Percentiles rank a stretch among this genome's conserved stretches.
Conservation (phyloP, 2,113 vertebrate species). For the Bucco capensis region DNA sequence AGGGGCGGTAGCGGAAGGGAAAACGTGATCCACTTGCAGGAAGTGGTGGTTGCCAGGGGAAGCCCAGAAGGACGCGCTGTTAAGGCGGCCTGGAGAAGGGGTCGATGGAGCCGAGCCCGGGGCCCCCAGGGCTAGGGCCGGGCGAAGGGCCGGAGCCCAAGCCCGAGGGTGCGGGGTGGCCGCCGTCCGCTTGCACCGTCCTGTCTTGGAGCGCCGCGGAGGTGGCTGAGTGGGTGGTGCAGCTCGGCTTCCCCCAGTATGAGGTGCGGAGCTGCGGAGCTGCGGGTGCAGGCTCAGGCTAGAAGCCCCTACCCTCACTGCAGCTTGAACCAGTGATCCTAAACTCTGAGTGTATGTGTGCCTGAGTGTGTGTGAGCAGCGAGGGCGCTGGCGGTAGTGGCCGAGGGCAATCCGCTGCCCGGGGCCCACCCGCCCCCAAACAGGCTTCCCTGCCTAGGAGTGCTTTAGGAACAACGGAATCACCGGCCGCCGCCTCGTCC, state of each 20-base stretch:
- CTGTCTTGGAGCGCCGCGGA: slow-evolving; percentile 54
- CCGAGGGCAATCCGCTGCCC: not conserved
- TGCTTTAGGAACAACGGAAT: slow-evolving; percentile 87
- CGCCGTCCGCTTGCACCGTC: not conserved
- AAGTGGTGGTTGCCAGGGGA: slow-evolving; percentile 24
- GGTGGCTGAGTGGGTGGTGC: slow-evolving; percentile 72
- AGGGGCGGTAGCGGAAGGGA: not conserved
- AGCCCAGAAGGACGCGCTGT: not conserved
- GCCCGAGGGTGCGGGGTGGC: no score
- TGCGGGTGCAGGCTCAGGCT: not conserved
- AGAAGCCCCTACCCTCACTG: no score
- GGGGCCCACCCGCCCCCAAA: not conserved
- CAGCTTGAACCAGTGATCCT: not conserved
- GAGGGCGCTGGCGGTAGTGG: not conserved
- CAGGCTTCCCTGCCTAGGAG: slow-evolving; percentile 67
- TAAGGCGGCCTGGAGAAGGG: not conserved
- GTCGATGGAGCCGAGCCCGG: not conserved
- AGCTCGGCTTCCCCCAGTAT: slow-evolving; percentile 74
- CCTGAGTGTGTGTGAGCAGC: not conserved
- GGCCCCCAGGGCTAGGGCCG: not conserved
- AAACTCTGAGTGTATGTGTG: accelerated
- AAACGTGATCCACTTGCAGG: not conserved
- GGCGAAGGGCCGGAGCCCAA: not conserved
- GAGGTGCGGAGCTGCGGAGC: slow-evolving; percentile 62
- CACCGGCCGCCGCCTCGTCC: slow-evolving; percentile 85